A percentile compares a stretch with the other conserved stretches of the same genome.
Conservation (phyloP, 2,797 vertebrate genomes). For the Myotis planiceps region DNA sequence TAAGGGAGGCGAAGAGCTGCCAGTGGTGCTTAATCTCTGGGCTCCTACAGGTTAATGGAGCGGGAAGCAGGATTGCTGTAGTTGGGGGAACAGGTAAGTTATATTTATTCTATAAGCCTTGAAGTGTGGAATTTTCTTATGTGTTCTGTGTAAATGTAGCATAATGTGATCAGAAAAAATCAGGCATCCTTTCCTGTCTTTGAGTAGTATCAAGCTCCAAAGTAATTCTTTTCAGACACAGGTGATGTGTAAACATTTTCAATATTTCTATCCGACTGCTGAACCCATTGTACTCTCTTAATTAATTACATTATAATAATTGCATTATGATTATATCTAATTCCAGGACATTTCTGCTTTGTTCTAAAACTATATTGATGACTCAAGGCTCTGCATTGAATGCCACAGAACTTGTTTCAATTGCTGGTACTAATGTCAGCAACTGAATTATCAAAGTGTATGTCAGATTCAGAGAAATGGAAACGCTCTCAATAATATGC, state of each 20-base stretch:
- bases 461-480: background rate
- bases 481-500: slow-evolving; percentile 11
- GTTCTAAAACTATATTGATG: background rate
- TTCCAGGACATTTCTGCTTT: slow-evolving; percentile 37
- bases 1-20: slow-evolving; percentile 55
- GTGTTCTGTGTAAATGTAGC: background rate
- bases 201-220: background rate
- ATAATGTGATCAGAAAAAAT: slow-evolving; percentile 2
- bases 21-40: slow-evolving; percentile 34
- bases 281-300: background rate
- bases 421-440: background rate
- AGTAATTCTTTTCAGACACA: background rate
- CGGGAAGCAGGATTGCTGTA: background rate
- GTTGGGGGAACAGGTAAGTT: slow-evolving; percentile 53
- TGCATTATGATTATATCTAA: background rate
- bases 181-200: background rate
- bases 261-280: background rate
- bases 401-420: background rate
- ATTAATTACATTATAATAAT: background rate
- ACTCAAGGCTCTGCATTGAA: background rate
- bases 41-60: slow-evolving; percentile 62
- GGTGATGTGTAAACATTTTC: background rate
- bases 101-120: slow-evolving; percentile 32
- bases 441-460: background rate
- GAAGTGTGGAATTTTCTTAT: background rate